Evolutionary conservation across 2,888 invertebrate genomes (phyloP).

Genomic region (Mantis religiosa): DNA sequence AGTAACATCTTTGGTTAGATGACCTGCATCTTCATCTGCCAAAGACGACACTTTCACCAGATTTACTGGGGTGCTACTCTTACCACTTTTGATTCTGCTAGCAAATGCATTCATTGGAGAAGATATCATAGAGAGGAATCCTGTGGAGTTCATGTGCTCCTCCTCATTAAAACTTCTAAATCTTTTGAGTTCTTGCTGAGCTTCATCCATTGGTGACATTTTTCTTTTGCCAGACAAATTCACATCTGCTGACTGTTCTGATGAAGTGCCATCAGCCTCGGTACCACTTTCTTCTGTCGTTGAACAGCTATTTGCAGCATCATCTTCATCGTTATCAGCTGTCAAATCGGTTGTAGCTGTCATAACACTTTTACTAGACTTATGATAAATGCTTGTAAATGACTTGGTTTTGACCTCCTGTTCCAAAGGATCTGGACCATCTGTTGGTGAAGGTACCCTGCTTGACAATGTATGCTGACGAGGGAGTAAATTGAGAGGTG

Average conservation of each 20-base stretch:
- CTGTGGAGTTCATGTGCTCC: background rate
- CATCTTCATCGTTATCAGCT: background rate
- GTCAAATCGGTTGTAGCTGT: background rate
- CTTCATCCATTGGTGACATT: background rate
- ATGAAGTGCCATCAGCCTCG: background rate
- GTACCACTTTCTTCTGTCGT: background rate
- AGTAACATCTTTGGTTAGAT: background rate
- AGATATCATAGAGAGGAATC: background rate
- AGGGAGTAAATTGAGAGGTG: background rate
- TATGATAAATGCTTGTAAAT: background rate
- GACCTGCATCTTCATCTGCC: background rate
- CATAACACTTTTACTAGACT: background rate
- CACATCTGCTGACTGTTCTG: background rate
- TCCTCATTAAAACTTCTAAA: background rate
- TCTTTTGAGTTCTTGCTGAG: background rate
- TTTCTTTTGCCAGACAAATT: background rate
- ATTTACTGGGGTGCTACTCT: background rate
- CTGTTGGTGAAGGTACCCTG: too few relatives aligned
- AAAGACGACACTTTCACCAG: background rate
- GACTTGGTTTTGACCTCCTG: background rate
- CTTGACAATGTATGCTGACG: background rate
- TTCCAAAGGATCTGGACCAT: too few relatives aligned
- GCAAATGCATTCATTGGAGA: conserved; percentile 2
- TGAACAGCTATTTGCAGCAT: background rate
- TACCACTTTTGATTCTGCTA: background rate